Base-by-base conservation (phyloP, 2,797 vertebrate genomes). In the Sebastes iracundus region DNA sequence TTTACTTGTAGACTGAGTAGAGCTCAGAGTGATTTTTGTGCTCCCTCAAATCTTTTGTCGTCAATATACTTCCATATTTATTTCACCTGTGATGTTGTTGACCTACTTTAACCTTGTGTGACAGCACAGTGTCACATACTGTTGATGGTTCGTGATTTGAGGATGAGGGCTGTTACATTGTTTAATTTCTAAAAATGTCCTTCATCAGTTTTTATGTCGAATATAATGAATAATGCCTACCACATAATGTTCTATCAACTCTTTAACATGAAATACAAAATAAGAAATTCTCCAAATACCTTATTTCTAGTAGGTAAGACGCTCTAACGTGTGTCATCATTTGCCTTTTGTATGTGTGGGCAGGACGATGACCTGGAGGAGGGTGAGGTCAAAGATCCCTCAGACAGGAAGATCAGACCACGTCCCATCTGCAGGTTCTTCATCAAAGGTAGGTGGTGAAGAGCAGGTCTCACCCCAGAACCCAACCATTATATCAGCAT, bases 361-460 rank as follows among this genome's bases (percentile, higher is more conserved):
- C 93, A 99, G 98, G 98, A 99, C 53, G 98, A 99, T 65, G 98
- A 99, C 85, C 94, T 99, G 79, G 98, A 99, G 77, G 98, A 99
- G 82, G 98, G 98, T 0, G 98, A 99, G 87, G 98, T 99, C 4
- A 99, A 99, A 90, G 98, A 99, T 95, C 98, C 98, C 71, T 97
- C 96, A 0, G 98, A 99, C 92, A 95, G 98, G 72, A 99, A 99
- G 91, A 96, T 98, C 92, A 94, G 98, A 88, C 98, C 98, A 2
- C 95, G 98, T 22, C 97, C 98, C 70, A 97, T 98, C 90, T 99
- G 98, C 95, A 96, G 98, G 23, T 99, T 99, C 95, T 99, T 99
- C 92, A 97, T 99, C 93, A 99, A 99, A 97, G 98, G 98, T 99
- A 94, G 11, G 79, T 35, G 28, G 22, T 22, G 6, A 28, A 25